Percentiles rank a stretch among this genome's conserved stretches.
Conservation (phyloP, 1,140 invertebrate genomes). For the Panagrolaimus sp. region DNA sequence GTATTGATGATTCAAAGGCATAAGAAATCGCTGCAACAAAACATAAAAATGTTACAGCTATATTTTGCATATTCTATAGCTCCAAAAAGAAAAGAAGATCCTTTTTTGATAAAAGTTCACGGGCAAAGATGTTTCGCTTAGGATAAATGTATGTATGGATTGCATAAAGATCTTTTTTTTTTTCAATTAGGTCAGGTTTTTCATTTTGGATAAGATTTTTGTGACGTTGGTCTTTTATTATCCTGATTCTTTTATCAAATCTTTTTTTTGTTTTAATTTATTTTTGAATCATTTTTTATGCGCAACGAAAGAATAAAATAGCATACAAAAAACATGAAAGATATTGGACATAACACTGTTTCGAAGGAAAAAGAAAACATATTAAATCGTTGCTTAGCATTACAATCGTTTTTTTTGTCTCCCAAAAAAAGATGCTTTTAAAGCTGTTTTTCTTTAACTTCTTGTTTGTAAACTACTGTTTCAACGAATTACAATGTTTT, state of each 20-base stretch:
- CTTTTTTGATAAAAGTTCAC: constrained; percentile 2
- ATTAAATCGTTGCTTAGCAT: too few relatives aligned
- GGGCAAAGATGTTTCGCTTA: neutral
- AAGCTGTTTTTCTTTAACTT: too few relatives aligned
- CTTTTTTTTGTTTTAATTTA: neutral
- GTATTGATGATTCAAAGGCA: neutral
- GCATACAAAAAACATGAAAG: neutral
- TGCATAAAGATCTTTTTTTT: neutral
- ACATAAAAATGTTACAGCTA: neutral
- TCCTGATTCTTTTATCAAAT: neutral
- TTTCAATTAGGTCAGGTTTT: constrained; percentile 13
- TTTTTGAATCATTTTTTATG: constrained; percentile 3
- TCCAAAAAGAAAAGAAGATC: neutral
- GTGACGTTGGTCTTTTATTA: neutral
- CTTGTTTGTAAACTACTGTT: too few relatives aligned
- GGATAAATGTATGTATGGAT: constrained; percentile 1
- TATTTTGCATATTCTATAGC: neutral
- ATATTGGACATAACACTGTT: neutral
- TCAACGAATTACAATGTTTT: too few relatives aligned
- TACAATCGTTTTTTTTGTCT: too few relatives aligned
- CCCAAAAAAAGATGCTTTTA: too few relatives aligned
- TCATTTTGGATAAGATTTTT: neutral
- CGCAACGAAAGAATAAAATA: neutral
- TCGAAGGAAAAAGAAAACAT: constrained; percentile 3
- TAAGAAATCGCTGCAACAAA: neutral